Conservation (phyloP, 2,797 vertebrate species). For the Amblyopsis hoosieri region DNA sequence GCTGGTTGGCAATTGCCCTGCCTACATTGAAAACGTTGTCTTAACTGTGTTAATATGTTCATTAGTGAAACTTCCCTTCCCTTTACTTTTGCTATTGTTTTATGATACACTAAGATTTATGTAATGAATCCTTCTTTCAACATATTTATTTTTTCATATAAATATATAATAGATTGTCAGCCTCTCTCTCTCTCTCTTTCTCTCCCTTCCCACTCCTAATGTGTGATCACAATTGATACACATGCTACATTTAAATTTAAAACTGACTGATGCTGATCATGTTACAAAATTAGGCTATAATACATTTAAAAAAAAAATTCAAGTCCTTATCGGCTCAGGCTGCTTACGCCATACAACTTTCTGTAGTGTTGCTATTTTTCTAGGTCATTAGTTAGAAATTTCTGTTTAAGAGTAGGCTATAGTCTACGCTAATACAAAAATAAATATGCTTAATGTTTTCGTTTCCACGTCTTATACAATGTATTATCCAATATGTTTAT, state of each 20-base stretch:
- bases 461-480: constrained; percentile 47
- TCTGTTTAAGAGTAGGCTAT: not conserved
- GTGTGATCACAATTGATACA: too few relatives aligned
- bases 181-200: not conserved
- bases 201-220: not conserved
- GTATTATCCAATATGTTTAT: constrained; percentile 39
- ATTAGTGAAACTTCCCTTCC: too few relatives aligned
- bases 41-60: not conserved
- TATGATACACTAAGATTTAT: not conserved
- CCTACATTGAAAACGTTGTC: not conserved
- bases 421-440: constrained; percentile 11
- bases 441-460: constrained; percentile 46
- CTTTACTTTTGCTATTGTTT: too few relatives aligned
- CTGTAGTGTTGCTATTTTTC: constrained; percentile 2
- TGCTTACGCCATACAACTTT: not conserved
- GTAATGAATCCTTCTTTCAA: not conserved
- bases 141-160: not conserved
- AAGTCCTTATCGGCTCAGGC: too few relatives aligned
- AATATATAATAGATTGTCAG: not conserved
- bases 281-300: too few relatives aligned
- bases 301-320: too few relatives aligned
- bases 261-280: too few relatives aligned
- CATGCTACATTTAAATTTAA: too few relatives aligned
- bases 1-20: not conserved
- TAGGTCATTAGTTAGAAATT: constrained; percentile 1